Evolutionary conservation across 2,888 invertebrate genomes (phyloP), one percentile per base, ranked within the genome.

Genomic region (Ferrisia virgata): DNA sequence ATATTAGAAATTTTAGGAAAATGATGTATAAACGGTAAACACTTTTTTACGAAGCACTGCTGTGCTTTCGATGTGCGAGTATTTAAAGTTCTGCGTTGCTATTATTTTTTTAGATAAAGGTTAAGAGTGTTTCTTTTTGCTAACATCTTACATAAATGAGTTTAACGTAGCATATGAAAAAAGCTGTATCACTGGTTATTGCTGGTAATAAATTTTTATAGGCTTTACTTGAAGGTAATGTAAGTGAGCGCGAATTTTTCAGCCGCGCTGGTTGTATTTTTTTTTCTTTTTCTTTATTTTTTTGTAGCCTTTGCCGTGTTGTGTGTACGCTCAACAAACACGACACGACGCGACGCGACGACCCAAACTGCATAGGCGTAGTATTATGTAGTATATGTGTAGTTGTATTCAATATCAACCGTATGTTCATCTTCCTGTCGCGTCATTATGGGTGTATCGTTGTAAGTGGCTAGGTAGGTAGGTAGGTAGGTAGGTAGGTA

Each of bases 121-220:
- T 18, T 36, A 22, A 76, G 36, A 36, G 36, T 76, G 72, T 36
- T 76, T 36, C 72, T 39, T 64, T 76, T 76, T 43, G 43, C 53
- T 36, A 80, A 76, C 69, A 82, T 53, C 40, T 76, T 79, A 47
- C 78, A 84, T 76, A 84, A 84, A 84, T 79, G 47, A 82, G 53
- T 82, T 82, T 58, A 82, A 64, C 82, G 82, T 39, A 31, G 82
- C 82, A 36, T 82, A 82, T 53, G 80, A 80, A 31, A 33, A 82
- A 39, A 82, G 58, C 64, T 82, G 64, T 64, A 64, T 82, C 33
- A 69, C 58, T 25, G 82, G 82, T 82, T 82, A 82, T 82, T 28
- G 82, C 64, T 8, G 33, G 22, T 58, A 82, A 64, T 82, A 64
- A 82, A 82, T 82, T 82, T 82, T 82, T 82, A 82, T 82, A 82